phyloP scores from a whole-genome alignment of 2,113 vertebrate species.

The Carettochelys insculpta region DNA sequence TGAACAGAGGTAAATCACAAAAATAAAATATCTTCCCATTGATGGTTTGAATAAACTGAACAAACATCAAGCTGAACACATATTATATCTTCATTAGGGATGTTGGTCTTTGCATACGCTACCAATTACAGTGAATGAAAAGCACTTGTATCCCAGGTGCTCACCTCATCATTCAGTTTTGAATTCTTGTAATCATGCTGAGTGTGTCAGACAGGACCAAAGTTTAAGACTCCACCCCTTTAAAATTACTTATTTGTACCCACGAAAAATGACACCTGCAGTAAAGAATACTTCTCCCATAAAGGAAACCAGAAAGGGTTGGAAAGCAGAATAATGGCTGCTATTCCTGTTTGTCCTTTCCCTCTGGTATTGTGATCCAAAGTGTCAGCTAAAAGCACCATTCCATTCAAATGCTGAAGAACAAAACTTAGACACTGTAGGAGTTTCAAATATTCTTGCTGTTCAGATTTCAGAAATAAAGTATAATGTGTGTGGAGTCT shows the following conservation, averaged over 20 bases:
- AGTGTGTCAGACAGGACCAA: background rate
- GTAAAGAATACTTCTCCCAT: background rate
- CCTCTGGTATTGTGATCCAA: background rate
- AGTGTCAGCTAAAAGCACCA: background rate
- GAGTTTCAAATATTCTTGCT: background rate
- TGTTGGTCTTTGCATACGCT: background rate
- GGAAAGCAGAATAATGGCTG: background rate
- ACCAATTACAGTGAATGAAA: slow-evolving; percentile 42
- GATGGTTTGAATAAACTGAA: background rate
- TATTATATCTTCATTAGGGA: slow-evolving; percentile 22
- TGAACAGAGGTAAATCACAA: slow-evolving; percentile 13
- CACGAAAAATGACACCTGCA: background rate
- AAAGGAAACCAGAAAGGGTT: background rate
- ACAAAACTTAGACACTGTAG: background rate
- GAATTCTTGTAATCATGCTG: background rate
- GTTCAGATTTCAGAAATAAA: background rate
- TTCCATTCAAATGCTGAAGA: background rate
- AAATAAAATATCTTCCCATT: background rate
- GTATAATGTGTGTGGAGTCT: background rate
- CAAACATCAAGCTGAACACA: background rate
- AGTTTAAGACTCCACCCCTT: background rate
- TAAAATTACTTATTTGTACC: background rate
- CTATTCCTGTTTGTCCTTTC: background rate
- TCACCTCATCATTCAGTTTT: slow-evolving; percentile 11
- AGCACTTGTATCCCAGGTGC: slow-evolving; percentile 21